Base-by-base conservation (phyloP, 2,888 invertebrate genomes). In the Sesia bembeciformis region DNA sequence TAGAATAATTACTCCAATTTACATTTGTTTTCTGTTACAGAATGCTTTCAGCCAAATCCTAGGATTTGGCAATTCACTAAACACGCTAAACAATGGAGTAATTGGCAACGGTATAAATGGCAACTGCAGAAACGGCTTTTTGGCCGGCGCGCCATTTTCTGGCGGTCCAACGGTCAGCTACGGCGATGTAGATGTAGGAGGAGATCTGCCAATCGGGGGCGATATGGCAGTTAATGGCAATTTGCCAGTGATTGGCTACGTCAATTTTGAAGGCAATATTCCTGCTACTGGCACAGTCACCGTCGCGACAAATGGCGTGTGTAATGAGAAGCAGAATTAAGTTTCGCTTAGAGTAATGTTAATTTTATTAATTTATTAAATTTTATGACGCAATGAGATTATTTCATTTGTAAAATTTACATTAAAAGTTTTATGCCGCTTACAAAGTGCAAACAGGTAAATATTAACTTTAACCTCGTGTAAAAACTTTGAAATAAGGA, bases 221-320 rank as follows among this genome's bases (percentile, higher is more conserved):
- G 71, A 69, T 3, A 84, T 85, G 0, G 71, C 72, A 1, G 68
- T 85, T 0, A 54, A 69, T 51, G 87, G 86, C 5, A 82, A 84
- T 41, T 78, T 82, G 56, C 85, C 86, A 59, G 81, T 87, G 0
- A 79, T 86, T 59, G 87, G 87, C 52, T 86, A 79, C 55, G 86
- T 87, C 0, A 80, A 78, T 3, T 87, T 87, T 54, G 86, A 87
- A 54, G 87, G 86, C 0, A 69, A 70, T 3, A 64, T 87, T 39
- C 86, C 87, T 53, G 86, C 84, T 0, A 79, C 76, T 8, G 86
- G 87, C 0, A 60, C 77, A 3, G 86, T 87, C 0, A 77, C 77
- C 4, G 78, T 86, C 3, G 82, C 46, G 5, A 8, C 46, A 1
- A 46, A 46, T 46, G 23, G 23, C 23, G 23, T 1, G 2, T 23